phyloP scores from a whole-genome alignment of 2,113 vertebrate genomes.

The Ceyx cyanopectus region DNA sequence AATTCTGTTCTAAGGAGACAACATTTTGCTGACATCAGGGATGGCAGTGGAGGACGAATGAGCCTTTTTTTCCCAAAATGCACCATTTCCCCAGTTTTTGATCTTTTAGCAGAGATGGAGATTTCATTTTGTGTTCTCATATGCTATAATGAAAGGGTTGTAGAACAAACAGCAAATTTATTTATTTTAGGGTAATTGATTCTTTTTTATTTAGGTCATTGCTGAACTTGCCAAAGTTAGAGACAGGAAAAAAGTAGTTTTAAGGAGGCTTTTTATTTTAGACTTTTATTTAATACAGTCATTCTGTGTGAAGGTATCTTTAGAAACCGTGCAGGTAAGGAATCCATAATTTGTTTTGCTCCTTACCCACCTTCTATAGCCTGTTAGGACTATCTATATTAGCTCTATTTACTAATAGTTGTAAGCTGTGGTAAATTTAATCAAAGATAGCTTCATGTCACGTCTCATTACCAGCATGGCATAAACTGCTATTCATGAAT shows the following conservation, averaged over 20 bases:
- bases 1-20: slow-evolving; percentile 25
- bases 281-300: not conserved
- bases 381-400: not conserved
- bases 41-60: not conserved
- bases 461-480: slow-evolving; percentile 1
- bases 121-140: slow-evolving; percentile 26
- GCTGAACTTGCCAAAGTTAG: slow-evolving; percentile 9
- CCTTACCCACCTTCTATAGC: not conserved
- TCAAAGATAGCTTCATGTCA: slow-evolving; percentile 22
- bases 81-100: not conserved
- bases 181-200: slow-evolving; percentile 40
- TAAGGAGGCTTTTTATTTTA: slow-evolving; percentile 5
- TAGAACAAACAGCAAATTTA: slow-evolving; percentile 1
- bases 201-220: slow-evolving; percentile 50
- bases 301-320: not conserved
- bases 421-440: slow-evolving; percentile 22
- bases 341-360: not conserved
- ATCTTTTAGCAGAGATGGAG: slow-evolving; percentile 15
- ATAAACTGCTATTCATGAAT: slow-evolving; percentile 41
- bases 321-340: not conserved
- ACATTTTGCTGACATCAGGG: not conserved
- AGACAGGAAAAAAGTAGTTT: not conserved
- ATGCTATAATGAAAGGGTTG: not conserved
- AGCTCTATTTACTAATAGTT: slow-evolving; percentile 59
- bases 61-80: not conserved